Conservation (phyloP, 2,113 vertebrate species). For the Turnix velox region DNA sequence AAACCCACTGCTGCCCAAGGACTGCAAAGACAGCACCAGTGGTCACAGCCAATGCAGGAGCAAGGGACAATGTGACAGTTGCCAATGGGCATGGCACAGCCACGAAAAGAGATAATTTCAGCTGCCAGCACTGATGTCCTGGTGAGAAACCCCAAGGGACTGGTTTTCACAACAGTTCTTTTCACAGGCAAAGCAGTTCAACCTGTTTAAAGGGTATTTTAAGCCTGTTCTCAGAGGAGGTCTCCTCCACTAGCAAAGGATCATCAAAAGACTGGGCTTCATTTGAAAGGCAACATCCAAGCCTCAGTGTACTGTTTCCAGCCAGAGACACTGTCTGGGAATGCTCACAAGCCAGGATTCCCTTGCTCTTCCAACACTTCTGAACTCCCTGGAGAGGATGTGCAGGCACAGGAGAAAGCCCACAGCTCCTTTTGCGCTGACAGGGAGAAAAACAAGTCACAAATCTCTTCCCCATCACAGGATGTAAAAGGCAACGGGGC, state of each 20-base stretch:
- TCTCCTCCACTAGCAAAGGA: not conserved
- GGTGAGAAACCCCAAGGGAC: not conserved
- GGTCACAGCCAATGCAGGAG: rapidly evolving
- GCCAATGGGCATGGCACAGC: rapidly evolving
- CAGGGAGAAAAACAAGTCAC: not conserved
- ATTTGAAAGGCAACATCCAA: not conserved
- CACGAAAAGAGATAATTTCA: rapidly evolving
- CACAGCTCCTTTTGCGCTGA: not conserved
- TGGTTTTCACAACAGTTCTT: not conserved
- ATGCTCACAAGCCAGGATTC: not conserved
- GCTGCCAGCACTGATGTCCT: not conserved
- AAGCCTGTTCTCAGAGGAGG: not conserved
- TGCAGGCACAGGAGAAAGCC: not conserved
- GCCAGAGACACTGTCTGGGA: rapidly evolving
- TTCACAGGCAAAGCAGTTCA: not conserved
- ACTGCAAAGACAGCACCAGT: not conserved
- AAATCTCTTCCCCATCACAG: not conserved
- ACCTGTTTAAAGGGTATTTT: not conserved
- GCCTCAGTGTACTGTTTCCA: not conserved
- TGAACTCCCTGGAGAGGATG: not conserved
- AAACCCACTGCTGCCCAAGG: rapidly evolving
- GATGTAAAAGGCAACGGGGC: not conserved
- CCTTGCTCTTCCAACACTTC: rapidly evolving
- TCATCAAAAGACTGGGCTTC: not conserved
- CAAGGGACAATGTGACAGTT: not conserved